Percentiles rank a stretch among this genome's conserved stretches.
phyloP scores from a whole-genome alignment of 2,113 vertebrate genomes.

The Cnemophilus loriae region DNA sequence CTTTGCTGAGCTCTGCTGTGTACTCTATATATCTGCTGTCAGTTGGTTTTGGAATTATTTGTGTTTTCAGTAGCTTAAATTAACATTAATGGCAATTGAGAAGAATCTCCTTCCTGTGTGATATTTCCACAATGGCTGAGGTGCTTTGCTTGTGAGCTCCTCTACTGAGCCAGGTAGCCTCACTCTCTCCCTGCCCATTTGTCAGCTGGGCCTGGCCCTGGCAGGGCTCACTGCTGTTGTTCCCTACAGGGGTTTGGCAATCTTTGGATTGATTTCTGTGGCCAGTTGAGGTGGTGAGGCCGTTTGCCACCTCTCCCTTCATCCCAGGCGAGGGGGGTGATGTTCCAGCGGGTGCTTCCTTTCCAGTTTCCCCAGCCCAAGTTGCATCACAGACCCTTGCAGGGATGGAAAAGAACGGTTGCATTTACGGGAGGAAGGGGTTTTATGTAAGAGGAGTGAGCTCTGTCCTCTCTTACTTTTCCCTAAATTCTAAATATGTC shows the following conservation, averaged over 20 bases:
- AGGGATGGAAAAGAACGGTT: slow-evolving; percentile 10
- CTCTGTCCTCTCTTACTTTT: not conserved
- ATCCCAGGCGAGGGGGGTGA: not conserved
- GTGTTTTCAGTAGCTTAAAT: slow-evolving; percentile 2
- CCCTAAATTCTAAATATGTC: not conserved
- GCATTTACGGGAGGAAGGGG: not conserved
- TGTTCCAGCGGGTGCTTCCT: slow-evolving; percentile 14
- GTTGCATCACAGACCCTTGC: slow-evolving; percentile 29
- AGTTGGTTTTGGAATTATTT: slow-evolving; percentile 21
- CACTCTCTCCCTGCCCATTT: not conserved
- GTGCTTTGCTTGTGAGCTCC: not conserved
- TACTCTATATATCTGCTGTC: not conserved
- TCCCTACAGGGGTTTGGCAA: slow-evolving; percentile 41
- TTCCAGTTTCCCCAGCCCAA: slow-evolving; percentile 11
- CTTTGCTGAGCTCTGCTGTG: not conserved
- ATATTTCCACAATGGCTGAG: slow-evolving; percentile 11
- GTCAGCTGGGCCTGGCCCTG: not conserved
- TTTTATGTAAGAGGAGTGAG: not conserved
- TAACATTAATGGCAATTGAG: not conserved
- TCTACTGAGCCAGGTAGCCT: not conserved
- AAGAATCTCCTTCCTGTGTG: slow-evolving; percentile 32
- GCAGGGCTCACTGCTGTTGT: not conserved
- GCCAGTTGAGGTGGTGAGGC: not conserved
- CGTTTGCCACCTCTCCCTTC: slow-evolving; percentile 40
- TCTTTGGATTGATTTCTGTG: slow-evolving; percentile 30